Conservation (phyloP, 2,113 vertebrate genomes). For the Sterna hirundo region DNA sequence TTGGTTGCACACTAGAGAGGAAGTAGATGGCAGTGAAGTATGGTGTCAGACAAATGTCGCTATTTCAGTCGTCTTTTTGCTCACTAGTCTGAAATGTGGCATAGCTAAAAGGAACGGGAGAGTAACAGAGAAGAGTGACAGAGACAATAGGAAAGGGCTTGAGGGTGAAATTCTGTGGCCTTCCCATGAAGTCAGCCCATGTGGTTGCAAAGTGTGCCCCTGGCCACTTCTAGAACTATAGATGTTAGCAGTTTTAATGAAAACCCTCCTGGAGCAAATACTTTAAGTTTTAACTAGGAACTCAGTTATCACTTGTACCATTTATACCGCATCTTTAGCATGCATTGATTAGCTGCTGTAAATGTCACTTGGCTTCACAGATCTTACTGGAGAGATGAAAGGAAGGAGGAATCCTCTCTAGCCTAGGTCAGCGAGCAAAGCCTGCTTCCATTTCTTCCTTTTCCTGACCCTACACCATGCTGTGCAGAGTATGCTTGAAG, state of each 20-base stretch:
- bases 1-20: neutral
- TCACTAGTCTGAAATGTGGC: neutral
- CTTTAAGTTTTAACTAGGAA: neutral
- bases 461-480: neutral
- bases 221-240: neutral
- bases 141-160: neutral
- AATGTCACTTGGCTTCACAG: neutral
- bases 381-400: neutral
- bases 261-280: neutral
- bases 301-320: neutral
- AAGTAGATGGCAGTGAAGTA: neutral
- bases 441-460: neutral
- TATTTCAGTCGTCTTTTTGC: neutral
- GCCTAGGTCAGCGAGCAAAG: neutral
- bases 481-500: too few relatives aligned
- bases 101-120: neutral
- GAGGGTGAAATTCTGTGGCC: neutral
- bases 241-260: neutral
- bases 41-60: neutral
- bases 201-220: neutral
- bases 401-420: neutral
- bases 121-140: neutral
- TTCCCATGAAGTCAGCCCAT: neutral
- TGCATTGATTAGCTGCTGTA: neutral
- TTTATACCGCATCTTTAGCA: neutral